These are phyloP conservation scores for Lutjanus argentimaculatus DNA, from an alignment of 2,797 vertebrate species.

Conservation along the genomic window DNA sequence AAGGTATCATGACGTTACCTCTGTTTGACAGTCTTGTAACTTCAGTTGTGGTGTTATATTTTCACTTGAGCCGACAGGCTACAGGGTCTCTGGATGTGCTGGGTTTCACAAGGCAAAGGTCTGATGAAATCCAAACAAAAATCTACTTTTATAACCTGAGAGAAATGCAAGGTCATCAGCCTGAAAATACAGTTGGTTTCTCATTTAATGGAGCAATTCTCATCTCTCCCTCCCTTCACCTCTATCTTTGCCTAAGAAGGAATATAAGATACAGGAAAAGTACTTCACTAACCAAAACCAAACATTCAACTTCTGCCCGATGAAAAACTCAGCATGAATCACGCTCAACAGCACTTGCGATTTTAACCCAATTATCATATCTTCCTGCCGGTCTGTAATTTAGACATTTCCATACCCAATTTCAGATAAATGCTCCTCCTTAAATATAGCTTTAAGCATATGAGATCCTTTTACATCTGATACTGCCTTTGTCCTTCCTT, in stretches of 20 bases:
- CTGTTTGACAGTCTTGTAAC: constrained; percentile 63
- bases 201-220: constrained; percentile 5
- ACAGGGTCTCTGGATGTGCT: constrained; percentile 31
- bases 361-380: constrained; percentile 48
- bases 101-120: constrained; percentile 21
- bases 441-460: constrained; percentile 18
- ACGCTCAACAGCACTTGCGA: constrained; percentile 31
- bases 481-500: constrained; percentile 4
- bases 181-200: constrained; percentile 29
- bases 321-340: constrained; percentile 32
- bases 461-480: constrained; percentile 1
- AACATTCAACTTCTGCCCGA: constrained; percentile 48
- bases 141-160: constrained; percentile 21
- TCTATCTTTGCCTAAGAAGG: constrained; percentile 17
- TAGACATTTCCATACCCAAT: constrained; percentile 28
- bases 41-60: constrained; percentile 50
- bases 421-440: constrained; percentile 14
- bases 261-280: constrained; percentile 35
- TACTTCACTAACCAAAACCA: constrained; percentile 53
- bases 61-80: constrained; percentile 31
- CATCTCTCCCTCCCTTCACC: background rate
- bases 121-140: constrained; percentile 51
- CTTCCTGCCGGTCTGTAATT: constrained; percentile 45
- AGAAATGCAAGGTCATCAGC: constrained; percentile 14
- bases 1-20: constrained; percentile 64